Base-by-base conservation (phyloP, 2,797 vertebrate genomes). In the Oceanodroma leucorhoa region DNA sequence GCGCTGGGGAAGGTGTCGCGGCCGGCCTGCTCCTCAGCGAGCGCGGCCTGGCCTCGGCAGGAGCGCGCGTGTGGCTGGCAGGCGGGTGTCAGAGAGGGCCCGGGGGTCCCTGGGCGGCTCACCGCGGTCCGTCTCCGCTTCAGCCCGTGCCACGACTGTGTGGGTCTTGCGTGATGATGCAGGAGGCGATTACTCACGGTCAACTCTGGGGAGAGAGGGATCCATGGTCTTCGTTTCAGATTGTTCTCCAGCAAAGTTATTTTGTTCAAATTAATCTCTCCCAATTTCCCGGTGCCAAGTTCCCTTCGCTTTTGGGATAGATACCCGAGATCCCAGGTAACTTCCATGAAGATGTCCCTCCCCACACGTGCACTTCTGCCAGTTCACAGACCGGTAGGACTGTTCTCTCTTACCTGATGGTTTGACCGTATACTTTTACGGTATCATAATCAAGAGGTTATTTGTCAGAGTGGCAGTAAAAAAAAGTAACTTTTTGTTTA, bases 111-210 rank as follows among this genome's bases (percentile, higher is more conserved):
- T 1, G 10, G 3, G 51, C 38, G 4, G 18, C 1, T 13, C 27
- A 2, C 22, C 43, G 32, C 3, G 67, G 27, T 7, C 45, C 2
- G 76, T 2, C 41, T 30, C 14, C 11, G 8, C 5, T 17, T 34
- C 7, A 2, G 29, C 1, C 30, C 41, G 12, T 10, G 40, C 32
- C 27, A 1, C 54, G 23, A 51, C 24, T 5, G 3, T 1, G 8
- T 4, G 60, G 40, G 30, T 17, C 30, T 3, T 5, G 46, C 1
- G 10, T 6, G 61, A 1, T 10, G 6, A 10, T 0, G 15, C 45
- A 1, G 2, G 45, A 32, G 58, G 58, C 16, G 1, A 0, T 9
- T 3, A 1, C 7, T 13, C 9, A 1, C 6, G 3, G 76, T 5
- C 18, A 1, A 6, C 50, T 6, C 6, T 15, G 53, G 16, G 46